Base-by-base conservation (phyloP, 1,140 invertebrate species). In the Leptestheria dahalacensis region DNA sequence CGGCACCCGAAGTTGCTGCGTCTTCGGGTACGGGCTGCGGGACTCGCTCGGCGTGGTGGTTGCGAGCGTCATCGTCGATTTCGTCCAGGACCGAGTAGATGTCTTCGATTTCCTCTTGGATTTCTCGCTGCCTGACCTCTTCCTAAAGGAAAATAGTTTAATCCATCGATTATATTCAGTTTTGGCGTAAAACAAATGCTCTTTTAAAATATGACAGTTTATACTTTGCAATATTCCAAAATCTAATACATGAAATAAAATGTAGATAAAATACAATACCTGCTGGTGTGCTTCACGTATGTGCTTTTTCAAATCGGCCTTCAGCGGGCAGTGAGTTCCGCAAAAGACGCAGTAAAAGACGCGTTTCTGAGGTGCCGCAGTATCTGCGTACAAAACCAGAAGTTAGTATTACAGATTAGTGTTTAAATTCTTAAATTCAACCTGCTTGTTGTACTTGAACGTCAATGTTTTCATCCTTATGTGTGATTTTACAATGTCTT, bases 341-440 rank as follows among this genome's bases (percentile, higher is more conserved):
- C 73, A 74, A 46, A 69, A 68, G 63, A 70, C 69, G 61, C 73
- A 75, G 59, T 74, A 73, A 62, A 64, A 68, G 3, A 63, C 46
- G 9, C 67, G 61, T 18, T 48, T 59, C 18, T 69, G 68, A 3
- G 24, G 28, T 15, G 48, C 48, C 6, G 55, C 11, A 1, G 48
- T 25, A 12, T 51, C 41, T n/a, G n/a, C 12, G 51, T 68, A 62
- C 61, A 65, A 65, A 61, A 6, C 56, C 57, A 55, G 51, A 59
- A 60, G 18, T 61, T 56, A 15, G 51, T 41, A 46, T 21, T 12
- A 29, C 46, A 41, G 6, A 41, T 41, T 41, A 9, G 33, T 15
- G 6, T 41, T 41, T 41, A 9, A 9, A 41, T 9, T 9, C 33
- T 41, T 41, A 10, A 63, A 62, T 48, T 62, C 49, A 23, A 61